Evolutionary conservation across 2,797 vertebrate genomes (phyloP).

Genomic region (Thripadectes ignobilis): DNA sequence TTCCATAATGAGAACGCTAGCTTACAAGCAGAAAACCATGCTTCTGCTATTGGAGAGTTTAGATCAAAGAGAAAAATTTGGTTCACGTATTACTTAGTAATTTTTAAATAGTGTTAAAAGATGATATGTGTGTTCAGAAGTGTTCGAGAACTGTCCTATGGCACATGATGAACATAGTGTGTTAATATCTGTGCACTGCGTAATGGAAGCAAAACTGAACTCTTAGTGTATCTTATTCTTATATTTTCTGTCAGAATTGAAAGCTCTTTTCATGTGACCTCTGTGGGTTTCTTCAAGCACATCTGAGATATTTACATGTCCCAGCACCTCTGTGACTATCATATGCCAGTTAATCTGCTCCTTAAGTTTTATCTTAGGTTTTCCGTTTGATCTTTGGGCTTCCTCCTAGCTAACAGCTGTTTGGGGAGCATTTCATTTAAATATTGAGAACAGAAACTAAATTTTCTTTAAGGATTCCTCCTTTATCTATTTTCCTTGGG

Average conservation of each 20-base stretch:
- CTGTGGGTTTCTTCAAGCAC: not conserved
- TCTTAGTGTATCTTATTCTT: not conserved
- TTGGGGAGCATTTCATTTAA: not conserved
- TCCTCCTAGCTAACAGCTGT: not conserved
- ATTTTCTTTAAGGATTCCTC: not conserved
- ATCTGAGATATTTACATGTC: not conserved
- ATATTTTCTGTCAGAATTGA: not conserved
- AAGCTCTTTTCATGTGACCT: not conserved
- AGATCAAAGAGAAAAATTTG: not conserved
- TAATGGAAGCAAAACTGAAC: not conserved
- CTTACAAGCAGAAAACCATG: not conserved
- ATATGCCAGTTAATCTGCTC: not conserved
- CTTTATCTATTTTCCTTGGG: conserved; percentile 43
- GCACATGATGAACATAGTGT: not conserved
- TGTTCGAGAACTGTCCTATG: not conserved
- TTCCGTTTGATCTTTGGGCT: conserved; percentile 1
- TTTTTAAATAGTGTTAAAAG: not conserved
- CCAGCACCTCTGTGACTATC: not conserved
- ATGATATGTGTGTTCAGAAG: not conserved
- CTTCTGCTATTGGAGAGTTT: not conserved
- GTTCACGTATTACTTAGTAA: not conserved
- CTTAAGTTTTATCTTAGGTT: not conserved
- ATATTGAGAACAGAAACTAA: not conserved
- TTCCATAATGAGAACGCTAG: not conserved
- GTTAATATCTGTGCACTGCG: not conserved